Conservation (phyloP, 2,113 vertebrate species). For the Talpa occidentalis region DNA sequence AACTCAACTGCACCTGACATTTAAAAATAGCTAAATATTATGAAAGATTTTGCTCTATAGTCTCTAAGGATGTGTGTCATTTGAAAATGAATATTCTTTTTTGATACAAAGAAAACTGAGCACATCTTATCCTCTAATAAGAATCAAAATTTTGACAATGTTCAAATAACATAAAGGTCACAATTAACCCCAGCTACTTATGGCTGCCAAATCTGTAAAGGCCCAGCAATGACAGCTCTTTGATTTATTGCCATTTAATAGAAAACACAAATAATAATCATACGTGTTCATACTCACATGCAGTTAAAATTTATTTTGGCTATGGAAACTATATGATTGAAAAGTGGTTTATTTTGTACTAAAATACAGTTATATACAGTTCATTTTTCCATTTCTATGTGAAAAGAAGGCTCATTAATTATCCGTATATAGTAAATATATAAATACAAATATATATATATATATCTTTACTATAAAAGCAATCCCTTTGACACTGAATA, state of each 20-base stretch:
- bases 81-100: slow-evolving; percentile 83
- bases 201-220: slow-evolving; percentile 74
- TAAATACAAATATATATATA: too few species aligned
- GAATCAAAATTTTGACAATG: slow-evolving; percentile 82
- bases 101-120: slow-evolving; percentile 83
- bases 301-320: slow-evolving; percentile 42
- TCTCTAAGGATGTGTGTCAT: slow-evolving; percentile 84
- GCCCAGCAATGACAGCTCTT: slow-evolving; percentile 79
- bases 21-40: slow-evolving; percentile 87
- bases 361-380: background rate
- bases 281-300: background rate
- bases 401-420: background rate
- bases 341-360: slow-evolving; percentile 7
- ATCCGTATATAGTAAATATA: background rate
- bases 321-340: background rate
- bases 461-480: slow-evolving; percentile 48
- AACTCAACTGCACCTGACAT: slow-evolving; percentile 84
- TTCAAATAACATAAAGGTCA: slow-evolving; percentile 87
- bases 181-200: slow-evolving; percentile 81
- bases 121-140: slow-evolving; percentile 81
- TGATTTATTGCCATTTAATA: slow-evolving; percentile 79
- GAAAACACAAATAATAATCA: slow-evolving; percentile 75
- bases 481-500: background rate
- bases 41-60: slow-evolving; percentile 83
- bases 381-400: background rate